A percentile compares a stretch with the other conserved stretches of the same genome.
phyloP scores from a whole-genome alignment of 2,888 invertebrate genomes.

The Leptopilina drosophilae region DNA sequence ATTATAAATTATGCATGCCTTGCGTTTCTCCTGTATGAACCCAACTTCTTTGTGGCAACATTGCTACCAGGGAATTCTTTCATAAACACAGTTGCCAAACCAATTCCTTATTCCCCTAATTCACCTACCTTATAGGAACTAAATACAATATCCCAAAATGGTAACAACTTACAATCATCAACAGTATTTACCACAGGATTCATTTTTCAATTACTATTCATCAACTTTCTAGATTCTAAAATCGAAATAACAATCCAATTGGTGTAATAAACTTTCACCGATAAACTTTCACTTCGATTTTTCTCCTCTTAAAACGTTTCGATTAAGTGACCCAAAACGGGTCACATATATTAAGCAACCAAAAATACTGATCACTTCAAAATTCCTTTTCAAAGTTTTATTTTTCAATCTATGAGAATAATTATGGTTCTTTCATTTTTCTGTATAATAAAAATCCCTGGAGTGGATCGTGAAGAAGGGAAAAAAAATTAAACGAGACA shows the following conservation, averaged over 20 bases:
- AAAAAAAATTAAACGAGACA: constrained; percentile 27
- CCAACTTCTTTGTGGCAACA: constrained; percentile 18
- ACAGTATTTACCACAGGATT: no score
- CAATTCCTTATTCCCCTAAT: neutral
- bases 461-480: neutral
- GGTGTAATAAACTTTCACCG: neutral
- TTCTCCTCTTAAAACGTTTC: neutral
- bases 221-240: constrained; percentile 3
- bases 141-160: no score
- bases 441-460: neutral
- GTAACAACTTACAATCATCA: no score
- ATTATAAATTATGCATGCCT: constrained; percentile 30
- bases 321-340: neutral
- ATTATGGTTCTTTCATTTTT: neutral
- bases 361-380: no score
- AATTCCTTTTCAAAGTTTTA: no score
- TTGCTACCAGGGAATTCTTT: neutral
- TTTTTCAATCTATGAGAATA: neutral
- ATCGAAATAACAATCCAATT: neutral
- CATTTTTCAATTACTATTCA: no score
- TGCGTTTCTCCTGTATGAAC: neutral
- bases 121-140: neutral
- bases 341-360: neutral
- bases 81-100: constrained; percentile 14
- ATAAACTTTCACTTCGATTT: constrained; percentile 1